Evolutionary conservation across 2,797 vertebrate genomes (phyloP), one percentile per base, ranked within the genome.

Genomic region (Crypturellus tataupa): DNA sequence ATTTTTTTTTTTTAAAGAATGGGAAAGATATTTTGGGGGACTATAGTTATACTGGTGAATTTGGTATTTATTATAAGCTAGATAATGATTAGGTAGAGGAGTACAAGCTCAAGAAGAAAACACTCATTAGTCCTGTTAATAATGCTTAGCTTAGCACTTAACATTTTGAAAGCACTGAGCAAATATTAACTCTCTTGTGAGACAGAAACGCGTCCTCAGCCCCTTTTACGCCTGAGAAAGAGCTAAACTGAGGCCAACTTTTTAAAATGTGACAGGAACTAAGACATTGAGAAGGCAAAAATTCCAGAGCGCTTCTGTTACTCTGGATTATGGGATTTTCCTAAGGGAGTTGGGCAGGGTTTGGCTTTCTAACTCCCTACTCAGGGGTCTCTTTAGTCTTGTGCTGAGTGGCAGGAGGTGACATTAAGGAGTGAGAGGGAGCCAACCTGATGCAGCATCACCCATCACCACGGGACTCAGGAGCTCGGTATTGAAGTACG

Each of bases 151-250:
- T 80, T 53, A 44, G 91, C 90, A 92, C 88, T 95, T 96, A 89
- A 91, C 77, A 81, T 94, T 96, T 80, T 78, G 84, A 93, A 95
- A 96, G 89, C 76, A 63, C 91, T 92, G 83, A 89, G 27, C 60
- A 96, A 95, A 95, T 87, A 96, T 93, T 96, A 95, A 89, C 93
- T 90, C 84, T 53, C 63, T 46, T 9, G 68, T 49, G 73, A 86
- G 83, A 17, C 63, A 19, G 83, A 63, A 49, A 62, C 46, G 35
- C 40, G 80, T 55, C 78, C 78, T 71, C 23, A 58, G 56, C 84
- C 90, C 72, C 84, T 23, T 87, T 73, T 77, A 8, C 59, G 9
- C 4, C 20, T 18, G 39, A 84, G 78, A 87, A 68, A 87, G 69
- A 83, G 87, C 88, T 46, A 39, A 70, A 58, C 92, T 72, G 5